Evolutionary conservation across 2,888 invertebrate species (phyloP).

Genomic region (Campopleginae sp.): DNA sequence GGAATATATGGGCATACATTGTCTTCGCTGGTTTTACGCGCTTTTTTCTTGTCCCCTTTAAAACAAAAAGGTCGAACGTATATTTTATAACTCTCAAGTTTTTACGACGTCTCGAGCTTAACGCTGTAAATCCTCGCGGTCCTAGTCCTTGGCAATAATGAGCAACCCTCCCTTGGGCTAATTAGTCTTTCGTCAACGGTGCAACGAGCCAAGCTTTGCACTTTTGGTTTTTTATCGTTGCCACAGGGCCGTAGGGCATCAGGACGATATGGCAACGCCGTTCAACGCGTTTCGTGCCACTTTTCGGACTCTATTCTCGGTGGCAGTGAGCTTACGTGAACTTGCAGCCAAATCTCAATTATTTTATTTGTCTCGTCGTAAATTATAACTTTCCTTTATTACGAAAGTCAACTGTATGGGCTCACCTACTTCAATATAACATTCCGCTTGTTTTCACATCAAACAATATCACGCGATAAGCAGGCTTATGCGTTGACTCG

Average conservation of each 20-base stretch:
- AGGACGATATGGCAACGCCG: not conserved
- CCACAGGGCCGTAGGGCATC: not conserved
- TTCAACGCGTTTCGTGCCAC: not conserved
- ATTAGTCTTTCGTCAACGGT: not conserved
- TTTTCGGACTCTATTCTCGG: not conserved
- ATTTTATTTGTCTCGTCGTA: not conserved
- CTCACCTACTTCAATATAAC: conserved; percentile 54
- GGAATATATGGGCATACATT: conserved; percentile 33
- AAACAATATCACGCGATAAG: conserved; percentile 52
- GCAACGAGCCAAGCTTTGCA: not conserved
- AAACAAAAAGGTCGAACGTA: not conserved
- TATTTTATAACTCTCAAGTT: conserved; percentile 10
- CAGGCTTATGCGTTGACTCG: conserved; percentile 32
- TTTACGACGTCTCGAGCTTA: conserved; percentile 38
- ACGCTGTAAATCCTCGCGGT: conserved; percentile 55
- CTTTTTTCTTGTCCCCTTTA: not conserved
- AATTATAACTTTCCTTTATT: not conserved
- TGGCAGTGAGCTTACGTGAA: not conserved
- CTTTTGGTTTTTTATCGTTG: not conserved
- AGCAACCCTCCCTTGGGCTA: conserved; percentile 1
- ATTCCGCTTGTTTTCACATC: conserved; percentile 47
- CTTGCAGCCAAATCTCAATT: not conserved
- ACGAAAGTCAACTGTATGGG: conserved; percentile 13
- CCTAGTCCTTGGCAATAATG: not conserved
- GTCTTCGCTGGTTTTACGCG: conserved; percentile 41